These are phyloP conservation scores for Pristionchus entomophagus DNA, from an alignment of 2,888 invertebrate species.

Conservation along the genomic window DNA sequence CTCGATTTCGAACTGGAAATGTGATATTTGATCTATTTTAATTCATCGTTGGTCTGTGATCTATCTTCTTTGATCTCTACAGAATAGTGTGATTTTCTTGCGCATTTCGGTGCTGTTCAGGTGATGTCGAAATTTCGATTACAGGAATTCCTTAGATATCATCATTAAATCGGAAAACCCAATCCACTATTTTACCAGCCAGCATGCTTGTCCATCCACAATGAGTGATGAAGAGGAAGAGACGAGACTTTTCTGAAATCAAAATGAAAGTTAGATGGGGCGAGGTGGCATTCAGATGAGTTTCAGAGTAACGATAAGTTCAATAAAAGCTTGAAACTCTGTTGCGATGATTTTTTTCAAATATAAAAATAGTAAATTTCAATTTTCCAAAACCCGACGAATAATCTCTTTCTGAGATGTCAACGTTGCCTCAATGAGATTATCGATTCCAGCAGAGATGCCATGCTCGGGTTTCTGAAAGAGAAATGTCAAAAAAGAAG, in stretches of 20 bases:
- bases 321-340: too few relatives aligned
- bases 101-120: background rate
- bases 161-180: background rate
- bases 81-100: background rate
- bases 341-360: too few relatives aligned
- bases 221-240: slow-evolving; percentile 59
- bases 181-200: slow-evolving; percentile 52
- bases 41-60: background rate
- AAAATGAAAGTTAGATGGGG: too few relatives aligned
- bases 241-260: slow-evolving; percentile 51
- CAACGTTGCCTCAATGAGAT: background rate
- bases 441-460: background rate
- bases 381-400: too few relatives aligned
- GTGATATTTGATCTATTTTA: background rate
- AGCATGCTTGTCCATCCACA: slow-evolving; percentile 56
- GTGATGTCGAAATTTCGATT: background rate
- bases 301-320: too few relatives aligned
- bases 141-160: background rate
- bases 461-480: background rate
- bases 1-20: too few relatives aligned
- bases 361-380: too few relatives aligned
- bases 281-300: background rate
- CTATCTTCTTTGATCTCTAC: background rate
- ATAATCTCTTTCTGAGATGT: background rate
- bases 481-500: too few relatives aligned